Percentiles rank a stretch among this genome's conserved stretches.
Evolutionary conservation across 2,888 invertebrate genomes (phyloP).

Genomic region (Lampropteryx suffumata): DNA sequence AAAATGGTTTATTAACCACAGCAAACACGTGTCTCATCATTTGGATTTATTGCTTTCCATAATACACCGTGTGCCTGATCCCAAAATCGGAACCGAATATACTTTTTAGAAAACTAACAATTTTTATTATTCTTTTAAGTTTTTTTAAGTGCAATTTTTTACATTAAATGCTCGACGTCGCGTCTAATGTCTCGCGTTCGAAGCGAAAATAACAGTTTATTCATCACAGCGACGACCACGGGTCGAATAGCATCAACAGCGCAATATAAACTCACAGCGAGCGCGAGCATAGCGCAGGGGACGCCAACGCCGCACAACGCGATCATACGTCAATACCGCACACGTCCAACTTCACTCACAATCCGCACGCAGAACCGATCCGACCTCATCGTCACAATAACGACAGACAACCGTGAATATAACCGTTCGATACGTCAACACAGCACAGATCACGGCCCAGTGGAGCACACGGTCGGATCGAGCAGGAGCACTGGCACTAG

Average conservation of each 20-base stretch:
- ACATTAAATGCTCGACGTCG: constrained; percentile 57
- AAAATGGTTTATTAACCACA: no score
- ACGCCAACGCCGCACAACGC: background rate
- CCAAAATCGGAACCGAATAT: constrained; percentile 39
- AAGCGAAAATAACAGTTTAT: constrained; percentile 43
- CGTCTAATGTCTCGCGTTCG: constrained; percentile 35
- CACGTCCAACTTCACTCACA: no score
- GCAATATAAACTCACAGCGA: background rate
- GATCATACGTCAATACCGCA: background rate
- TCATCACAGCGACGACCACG: constrained; percentile 46
- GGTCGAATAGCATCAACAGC: constrained; percentile 18
- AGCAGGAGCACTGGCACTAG: no score
- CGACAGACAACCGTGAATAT: background rate
- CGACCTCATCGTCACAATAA: background rate
- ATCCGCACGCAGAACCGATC: background rate
- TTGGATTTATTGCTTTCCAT: no score
- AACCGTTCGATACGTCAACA: no score
- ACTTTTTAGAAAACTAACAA: constrained; percentile 37
- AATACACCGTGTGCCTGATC: constrained; percentile 39
- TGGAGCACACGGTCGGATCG: no score
- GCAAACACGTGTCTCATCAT: no score
- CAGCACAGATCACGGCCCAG: no score
- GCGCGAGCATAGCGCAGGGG: background rate
- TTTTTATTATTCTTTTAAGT: constrained; percentile 42
- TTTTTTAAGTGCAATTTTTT: constrained; percentile 49